phyloP scores from a whole-genome alignment of 2,888 invertebrate genomes.

The Nineta flava region DNA sequence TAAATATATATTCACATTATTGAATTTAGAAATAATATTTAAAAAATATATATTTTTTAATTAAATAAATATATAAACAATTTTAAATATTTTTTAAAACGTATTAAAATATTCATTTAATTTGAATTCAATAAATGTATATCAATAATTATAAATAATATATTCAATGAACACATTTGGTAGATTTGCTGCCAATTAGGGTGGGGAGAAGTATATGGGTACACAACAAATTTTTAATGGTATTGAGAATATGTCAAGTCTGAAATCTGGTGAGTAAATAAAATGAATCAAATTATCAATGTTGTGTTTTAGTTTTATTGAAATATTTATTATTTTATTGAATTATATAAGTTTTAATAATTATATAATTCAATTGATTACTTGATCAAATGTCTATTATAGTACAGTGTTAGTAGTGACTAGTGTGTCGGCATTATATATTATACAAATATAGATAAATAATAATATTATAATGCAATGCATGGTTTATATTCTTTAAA shows the following conservation, averaged over 20 bases:
- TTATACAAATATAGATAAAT: too few species aligned
- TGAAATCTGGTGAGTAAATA: constrained; percentile 38
- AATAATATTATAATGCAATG: too few species aligned
- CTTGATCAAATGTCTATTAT: too few species aligned
- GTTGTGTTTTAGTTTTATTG: too few species aligned
- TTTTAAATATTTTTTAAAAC: background rate
- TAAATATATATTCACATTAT: too few species aligned
- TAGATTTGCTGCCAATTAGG: background rate
- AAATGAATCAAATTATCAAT: background rate
- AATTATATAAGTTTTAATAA: too few species aligned
- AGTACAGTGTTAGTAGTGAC: too few species aligned
- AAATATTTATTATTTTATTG: too few species aligned
- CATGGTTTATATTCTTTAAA: too few species aligned
- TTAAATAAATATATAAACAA: background rate
- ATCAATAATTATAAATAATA: background rate
- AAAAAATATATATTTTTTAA: background rate
- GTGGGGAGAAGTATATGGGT: constrained; percentile 7
- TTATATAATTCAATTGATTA: too few species aligned
- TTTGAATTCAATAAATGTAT: background rate
- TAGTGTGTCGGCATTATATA: too few species aligned
- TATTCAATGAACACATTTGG: background rate
- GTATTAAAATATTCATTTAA: background rate
- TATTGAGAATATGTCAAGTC: constrained; percentile 37
- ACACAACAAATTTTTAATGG: constrained; percentile 8
- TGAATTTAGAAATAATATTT: background rate